phyloP scores from a whole-genome alignment of 2,797 vertebrate species.

The Fistularia commersonii region DNA sequence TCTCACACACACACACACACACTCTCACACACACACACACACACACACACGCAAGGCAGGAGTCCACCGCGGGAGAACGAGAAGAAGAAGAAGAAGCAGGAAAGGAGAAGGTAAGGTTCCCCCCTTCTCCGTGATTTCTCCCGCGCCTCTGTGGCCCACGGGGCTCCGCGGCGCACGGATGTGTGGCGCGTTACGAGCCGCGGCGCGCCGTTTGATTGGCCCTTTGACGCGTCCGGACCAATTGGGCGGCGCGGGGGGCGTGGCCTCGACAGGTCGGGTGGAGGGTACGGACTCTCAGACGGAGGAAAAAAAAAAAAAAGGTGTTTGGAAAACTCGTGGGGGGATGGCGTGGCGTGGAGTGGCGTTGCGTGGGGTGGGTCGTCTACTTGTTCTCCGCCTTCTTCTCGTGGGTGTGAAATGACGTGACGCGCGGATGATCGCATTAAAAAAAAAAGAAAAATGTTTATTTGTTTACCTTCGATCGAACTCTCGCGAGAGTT shows the following conservation, averaged over 20 bases:
- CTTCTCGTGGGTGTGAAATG: too few species aligned
- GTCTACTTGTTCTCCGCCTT: too few species aligned
- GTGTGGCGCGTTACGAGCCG: constrained; percentile 86
- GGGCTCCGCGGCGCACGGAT: constrained; percentile 89
- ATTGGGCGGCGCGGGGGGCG: constrained; percentile 97
- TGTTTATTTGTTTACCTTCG: too few species aligned
- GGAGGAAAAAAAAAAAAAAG: constrained; percentile 99
- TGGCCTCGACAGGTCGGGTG: constrained; percentile 98
- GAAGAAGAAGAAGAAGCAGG: too few species aligned
- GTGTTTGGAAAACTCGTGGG: constrained; percentile 84
- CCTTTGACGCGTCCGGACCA: constrained; percentile 99
- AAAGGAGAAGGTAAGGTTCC: constrained; percentile 74
- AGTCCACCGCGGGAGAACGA: constrained; percentile 69
- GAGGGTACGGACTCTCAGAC: constrained; percentile 89
- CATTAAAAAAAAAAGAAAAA: too few species aligned
- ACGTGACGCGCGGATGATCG: too few species aligned
- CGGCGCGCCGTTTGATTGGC: constrained; percentile 95
- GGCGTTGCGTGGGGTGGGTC: too few species aligned
- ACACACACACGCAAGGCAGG: constrained; percentile 76
- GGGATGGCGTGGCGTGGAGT: constrained; percentile 2
- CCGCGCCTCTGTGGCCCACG: constrained; percentile 89
- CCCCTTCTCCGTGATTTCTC: constrained; percentile 89
- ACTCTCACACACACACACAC: constrained; percentile 65
- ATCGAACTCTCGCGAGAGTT: too few species aligned
- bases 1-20: constrained; percentile 46